A percentile compares a stretch with the other conserved stretches of the same genome.
Conservation (phyloP, 2,797 vertebrate species). For the Cossypha niveicapilla region DNA sequence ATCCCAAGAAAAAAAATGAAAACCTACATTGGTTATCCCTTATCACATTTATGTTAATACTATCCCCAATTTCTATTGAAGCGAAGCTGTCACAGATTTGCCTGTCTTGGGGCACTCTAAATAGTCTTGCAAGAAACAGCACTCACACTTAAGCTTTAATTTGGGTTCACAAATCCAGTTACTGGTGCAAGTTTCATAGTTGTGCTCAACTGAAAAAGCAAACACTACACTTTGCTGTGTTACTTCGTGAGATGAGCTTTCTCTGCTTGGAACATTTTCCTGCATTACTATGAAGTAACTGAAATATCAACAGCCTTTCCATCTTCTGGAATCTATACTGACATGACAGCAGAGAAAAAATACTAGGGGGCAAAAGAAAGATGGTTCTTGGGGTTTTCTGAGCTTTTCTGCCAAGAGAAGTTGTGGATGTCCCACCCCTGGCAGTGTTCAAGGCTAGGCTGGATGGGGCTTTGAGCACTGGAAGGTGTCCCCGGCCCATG, state of each 20-base stretch:
- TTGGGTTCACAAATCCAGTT: background rate
- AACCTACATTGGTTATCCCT: background rate
- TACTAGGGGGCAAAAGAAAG: fast-evolving
- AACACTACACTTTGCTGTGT: background rate
- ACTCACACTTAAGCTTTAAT: background rate
- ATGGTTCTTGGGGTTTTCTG: background rate
- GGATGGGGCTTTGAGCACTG: background rate
- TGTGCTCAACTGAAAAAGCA: background rate
- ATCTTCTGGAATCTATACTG: background rate
- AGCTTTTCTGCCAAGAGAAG: background rate
- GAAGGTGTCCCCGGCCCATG: background rate
- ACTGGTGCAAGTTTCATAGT: background rate
- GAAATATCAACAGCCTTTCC: background rate
- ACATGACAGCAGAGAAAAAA: background rate
- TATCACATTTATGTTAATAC: background rate
- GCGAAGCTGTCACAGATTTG: background rate
- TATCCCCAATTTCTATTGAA: background rate
- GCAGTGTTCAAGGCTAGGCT: background rate
- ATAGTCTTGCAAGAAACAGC: background rate
- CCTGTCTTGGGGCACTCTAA: background rate
- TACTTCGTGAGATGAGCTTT: background rate
- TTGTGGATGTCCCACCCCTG: background rate
- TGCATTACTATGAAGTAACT: background rate
- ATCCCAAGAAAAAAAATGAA: background rate
- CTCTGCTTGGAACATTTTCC: background rate